A percentile compares a stretch with the other conserved stretches of the same genome.
phyloP scores from a whole-genome alignment of 2,113 vertebrate genomes.

The Paradoxurus hermaphroditus region DNA sequence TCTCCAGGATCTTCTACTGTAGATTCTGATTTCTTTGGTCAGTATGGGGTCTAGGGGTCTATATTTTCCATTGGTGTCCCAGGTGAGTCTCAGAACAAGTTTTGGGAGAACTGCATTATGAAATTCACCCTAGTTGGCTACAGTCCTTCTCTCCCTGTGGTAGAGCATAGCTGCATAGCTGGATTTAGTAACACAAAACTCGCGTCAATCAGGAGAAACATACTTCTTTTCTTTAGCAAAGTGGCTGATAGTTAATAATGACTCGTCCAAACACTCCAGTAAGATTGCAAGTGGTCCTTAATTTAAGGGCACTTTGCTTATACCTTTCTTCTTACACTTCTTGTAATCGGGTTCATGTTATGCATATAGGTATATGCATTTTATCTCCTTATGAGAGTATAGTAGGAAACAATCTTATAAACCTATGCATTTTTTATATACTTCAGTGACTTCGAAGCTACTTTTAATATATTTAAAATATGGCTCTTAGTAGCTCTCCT shows the following conservation, averaged over 20 bases:
- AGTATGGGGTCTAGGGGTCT: neutral
- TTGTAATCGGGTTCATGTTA: neutral
- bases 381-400: neutral
- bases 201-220: neutral
- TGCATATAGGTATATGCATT: neutral
- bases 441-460: neutral
- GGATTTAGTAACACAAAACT: neutral
- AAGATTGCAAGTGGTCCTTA: neutral
- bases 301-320: neutral
- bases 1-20: neutral
- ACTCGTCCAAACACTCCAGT: neutral
- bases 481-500: neutral
- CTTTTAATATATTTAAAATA: constrained; percentile 5
- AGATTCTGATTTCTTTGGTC: neutral
- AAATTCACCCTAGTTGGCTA: neutral
- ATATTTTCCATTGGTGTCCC: neutral
- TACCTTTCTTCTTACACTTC: neutral
- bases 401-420: neutral
- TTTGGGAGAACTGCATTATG: neutral
- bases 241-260: neutral
- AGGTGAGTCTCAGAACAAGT: neutral
- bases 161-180: neutral
- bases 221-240: neutral
- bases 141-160: too few relatives aligned
- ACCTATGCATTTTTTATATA: neutral